These are phyloP conservation scores for Corydoras sp. DNA, from an alignment of 2,113 vertebrate species.

Conservation along the genomic window DNA sequence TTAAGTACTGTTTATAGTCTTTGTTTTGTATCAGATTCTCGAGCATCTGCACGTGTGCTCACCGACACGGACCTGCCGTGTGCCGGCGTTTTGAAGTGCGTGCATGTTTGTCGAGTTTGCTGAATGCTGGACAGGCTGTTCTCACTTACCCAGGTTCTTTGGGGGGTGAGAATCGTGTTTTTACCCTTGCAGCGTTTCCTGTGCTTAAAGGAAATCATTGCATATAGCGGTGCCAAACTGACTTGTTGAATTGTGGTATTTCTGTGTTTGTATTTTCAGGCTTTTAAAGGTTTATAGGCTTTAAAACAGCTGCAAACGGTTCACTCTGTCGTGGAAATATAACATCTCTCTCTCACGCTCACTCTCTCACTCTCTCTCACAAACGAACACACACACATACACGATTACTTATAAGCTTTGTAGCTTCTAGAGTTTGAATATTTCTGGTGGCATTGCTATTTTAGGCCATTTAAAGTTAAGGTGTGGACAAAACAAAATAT, in stretches of 20 bases:
- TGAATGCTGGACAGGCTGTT: constrained; percentile 29
- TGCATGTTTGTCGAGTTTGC: constrained; percentile 8
- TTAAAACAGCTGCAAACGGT: neutral
- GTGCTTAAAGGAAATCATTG: neutral
- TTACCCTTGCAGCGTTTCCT: neutral
- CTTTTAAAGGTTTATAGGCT: constrained; percentile 11
- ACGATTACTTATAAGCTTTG: too few species aligned
- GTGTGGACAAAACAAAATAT: too few species aligned
- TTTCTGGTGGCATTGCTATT: too few species aligned
- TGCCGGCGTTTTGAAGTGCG: constrained; percentile 11
- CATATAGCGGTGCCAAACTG: constrained; percentile 35
- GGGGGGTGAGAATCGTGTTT: constrained; percentile 16
- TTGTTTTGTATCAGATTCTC: neutral
- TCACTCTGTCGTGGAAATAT: neutral
- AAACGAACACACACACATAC: neutral
- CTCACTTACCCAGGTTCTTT: constrained; percentile 1
- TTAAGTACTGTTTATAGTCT: constrained; percentile 32
- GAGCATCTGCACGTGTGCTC: neutral
- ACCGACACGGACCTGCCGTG: constrained; percentile 27
- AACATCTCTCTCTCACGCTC: neutral
- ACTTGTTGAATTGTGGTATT: constrained; percentile 23
- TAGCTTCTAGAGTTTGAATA: too few species aligned
- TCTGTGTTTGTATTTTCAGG: constrained; percentile 15
- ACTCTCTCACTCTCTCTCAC: neutral
- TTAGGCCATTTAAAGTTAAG: too few species aligned